Evolutionary conservation across 1,140 invertebrate species (phyloP), one percentile per base, ranked within the genome.

Genomic region (Pemphigus obesinymphae): DNA sequence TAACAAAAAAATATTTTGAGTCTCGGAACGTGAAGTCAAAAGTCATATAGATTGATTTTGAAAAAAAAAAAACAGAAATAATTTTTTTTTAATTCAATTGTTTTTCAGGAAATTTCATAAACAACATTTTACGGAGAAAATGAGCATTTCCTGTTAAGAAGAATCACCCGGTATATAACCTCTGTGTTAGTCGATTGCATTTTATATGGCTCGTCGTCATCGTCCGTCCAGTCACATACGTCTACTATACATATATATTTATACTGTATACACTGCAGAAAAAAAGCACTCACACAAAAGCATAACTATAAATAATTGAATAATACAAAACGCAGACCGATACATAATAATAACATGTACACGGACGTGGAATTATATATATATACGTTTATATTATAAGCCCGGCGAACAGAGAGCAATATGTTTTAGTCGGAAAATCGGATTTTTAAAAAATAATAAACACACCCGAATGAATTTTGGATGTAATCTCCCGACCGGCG

Each of bases 271-370:
- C 29, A 40, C 37, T 7, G 45, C 15, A 10, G 29, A 63, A 7
- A 40, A 66, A 15, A 40, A 40, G 5, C 37, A 43, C 37, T 40
- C 20, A 13, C n/a, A 7, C n/a, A 26, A 4, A 15, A 55, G n/a
- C 10, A 40, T 40, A n/a, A n/a, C 11, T 58, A 76, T 76, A 76
- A 58, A 76, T 76, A 76, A 76, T 76, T 76, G 50, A 76, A 50
- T 31, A 75, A 29, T 50, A 48, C n/a, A 20, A 17, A 61, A 34
- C 17, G 37, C n/a, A 37, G 31, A n/a, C 23, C 17, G 17, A 66
- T 66, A 48, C 26, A 11, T 8, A 29, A 15, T 26, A n/a, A 58
- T 61, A 61, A 29, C 26, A 29, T 61, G 15, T 26, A 61, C 15
- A 17, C 58, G 15, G 7, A 4, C 26, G 58, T 0, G 58, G 7